Base-by-base conservation (phyloP, 2,888 invertebrate species). In the Cylindroiulus punctatus region DNA sequence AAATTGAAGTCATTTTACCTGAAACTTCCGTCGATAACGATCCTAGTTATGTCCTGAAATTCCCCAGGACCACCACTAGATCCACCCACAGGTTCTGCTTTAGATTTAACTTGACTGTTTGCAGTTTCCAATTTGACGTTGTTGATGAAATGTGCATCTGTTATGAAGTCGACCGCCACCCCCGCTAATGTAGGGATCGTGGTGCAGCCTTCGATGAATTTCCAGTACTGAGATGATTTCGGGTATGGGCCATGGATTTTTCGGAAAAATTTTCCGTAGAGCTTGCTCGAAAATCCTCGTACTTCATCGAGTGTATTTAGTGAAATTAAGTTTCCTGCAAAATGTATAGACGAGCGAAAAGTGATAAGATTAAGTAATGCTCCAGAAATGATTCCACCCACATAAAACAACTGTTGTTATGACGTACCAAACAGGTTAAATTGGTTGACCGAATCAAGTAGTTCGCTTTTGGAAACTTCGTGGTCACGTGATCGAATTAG, bases 141-240 rank as follows among this genome's bases (percentile, higher is more conserved):
- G 30, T 84, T 32, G 44, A 84, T 84, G 14, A 47, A 7, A 32
- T 44, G 42, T 5, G 52, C 84, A 47, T 47, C 47, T 17, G 47
- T 47, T 26, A 26, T 47, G 8, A n/a, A 47, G 8, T 84, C 44
- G 17, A 84, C n/a, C 14, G 84, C 8, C 8, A 84, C 47, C 26
- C 84, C 84, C 26, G 47, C 42, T 7, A 84, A 32, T 3, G 84
- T 84, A 26, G 84, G 84, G 47, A 84, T 47, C 30, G 5, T 1
- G 26, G n/a, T 26, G 32, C 5, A 5, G n/a, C 42, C 84, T 47
- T 84, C 84, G 26, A 84, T 10, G 14, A 82, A n/a, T 17, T 82
- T 82, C 82, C 82, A 82, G 22, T 82, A 36, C 1, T 42, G 19
- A 19, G 82, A 82, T 0, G 22, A 2, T 26, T 22, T 8, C 5